phyloP scores from a whole-genome alignment of 2,888 invertebrate genomes.

The Helicoverpa assulta region DNA sequence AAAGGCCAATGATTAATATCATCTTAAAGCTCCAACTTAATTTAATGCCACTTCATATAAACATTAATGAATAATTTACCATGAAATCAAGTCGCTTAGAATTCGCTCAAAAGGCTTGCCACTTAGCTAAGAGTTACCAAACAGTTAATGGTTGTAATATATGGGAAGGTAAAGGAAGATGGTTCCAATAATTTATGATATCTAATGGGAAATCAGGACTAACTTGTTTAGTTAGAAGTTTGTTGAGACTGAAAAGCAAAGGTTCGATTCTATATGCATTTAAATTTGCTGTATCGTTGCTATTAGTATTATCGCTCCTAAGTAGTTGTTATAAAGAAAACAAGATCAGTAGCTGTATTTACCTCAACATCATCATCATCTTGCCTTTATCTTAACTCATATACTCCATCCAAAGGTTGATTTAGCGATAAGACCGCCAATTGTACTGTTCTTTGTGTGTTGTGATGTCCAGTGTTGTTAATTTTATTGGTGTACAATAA shows the following conservation, averaged over 20 bases:
- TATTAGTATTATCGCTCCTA: too few relatives aligned
- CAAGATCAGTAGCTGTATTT: too few relatives aligned
- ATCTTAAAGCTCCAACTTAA: slow-evolving; percentile 34
- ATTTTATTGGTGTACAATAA: too few relatives aligned
- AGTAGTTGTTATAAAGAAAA: too few relatives aligned
- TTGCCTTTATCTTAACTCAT: too few relatives aligned
- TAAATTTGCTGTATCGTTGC: slow-evolving; percentile 14
- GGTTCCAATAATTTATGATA: slow-evolving; percentile 55
- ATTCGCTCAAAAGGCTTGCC: slow-evolving; percentile 51
- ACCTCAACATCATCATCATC: too few relatives aligned
- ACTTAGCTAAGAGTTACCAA: slow-evolving; percentile 43
- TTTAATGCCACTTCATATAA: slow-evolving; percentile 40
- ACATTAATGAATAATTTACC: slow-evolving; percentile 58
- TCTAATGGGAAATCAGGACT: slow-evolving; percentile 39
- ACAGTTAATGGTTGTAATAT: slow-evolving; percentile 48
- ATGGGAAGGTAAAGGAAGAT: slow-evolving; percentile 43
- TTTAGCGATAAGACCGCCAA: too few relatives aligned
- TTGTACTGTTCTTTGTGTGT: too few relatives aligned
- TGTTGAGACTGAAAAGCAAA: slow-evolving; percentile 13
- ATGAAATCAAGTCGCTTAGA: slow-evolving; percentile 60
- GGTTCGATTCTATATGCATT: not conserved
- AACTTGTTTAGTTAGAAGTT: slow-evolving; percentile 27
- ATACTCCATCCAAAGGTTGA: too few relatives aligned
- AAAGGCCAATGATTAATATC: slow-evolving; percentile 41
- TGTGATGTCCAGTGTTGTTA: too few relatives aligned